These are phyloP conservation scores for Neogale vison DNA, from an alignment of 2,113 vertebrate genomes.

Conservation along the genomic window DNA sequence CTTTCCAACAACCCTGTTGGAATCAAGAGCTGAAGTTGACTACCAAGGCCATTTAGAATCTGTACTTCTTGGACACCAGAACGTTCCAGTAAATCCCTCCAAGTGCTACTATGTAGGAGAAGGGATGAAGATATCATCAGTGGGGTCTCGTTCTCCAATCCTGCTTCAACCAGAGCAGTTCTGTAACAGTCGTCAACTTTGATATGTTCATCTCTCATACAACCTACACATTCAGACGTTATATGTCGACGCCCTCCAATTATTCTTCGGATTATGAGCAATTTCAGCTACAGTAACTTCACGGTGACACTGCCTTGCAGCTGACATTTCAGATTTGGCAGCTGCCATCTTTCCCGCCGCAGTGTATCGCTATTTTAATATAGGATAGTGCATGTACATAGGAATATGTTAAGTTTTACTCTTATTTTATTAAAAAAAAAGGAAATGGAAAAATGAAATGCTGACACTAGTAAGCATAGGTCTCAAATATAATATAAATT, in stretches of 20 bases:
- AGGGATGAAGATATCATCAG: background rate
- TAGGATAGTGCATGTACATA: background rate
- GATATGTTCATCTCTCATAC: background rate
- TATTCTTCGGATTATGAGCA: background rate
- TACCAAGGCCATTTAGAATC: background rate
- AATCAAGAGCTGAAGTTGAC: background rate
- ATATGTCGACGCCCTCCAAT: background rate
- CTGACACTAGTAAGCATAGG: background rate
- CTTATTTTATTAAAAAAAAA: background rate
- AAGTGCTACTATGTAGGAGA: background rate
- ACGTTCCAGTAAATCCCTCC: background rate
- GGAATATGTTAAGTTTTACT: background rate
- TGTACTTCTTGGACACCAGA: background rate
- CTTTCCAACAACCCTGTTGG: background rate
- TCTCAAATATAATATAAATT: background rate
- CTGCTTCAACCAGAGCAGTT: background rate
- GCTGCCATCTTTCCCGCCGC: background rate
- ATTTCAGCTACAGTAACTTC: background rate
- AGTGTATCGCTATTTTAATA: background rate
- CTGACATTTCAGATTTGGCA: background rate
- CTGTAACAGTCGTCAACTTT: background rate
- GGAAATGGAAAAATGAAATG: constrained; percentile 18
- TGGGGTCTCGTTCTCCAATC: background rate
- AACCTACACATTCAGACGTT: background rate
- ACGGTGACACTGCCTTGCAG: background rate